These are phyloP conservation scores for Aldrovandia affinis DNA, from an alignment of 2,797 vertebrate species.

Conservation along the genomic window DNA sequence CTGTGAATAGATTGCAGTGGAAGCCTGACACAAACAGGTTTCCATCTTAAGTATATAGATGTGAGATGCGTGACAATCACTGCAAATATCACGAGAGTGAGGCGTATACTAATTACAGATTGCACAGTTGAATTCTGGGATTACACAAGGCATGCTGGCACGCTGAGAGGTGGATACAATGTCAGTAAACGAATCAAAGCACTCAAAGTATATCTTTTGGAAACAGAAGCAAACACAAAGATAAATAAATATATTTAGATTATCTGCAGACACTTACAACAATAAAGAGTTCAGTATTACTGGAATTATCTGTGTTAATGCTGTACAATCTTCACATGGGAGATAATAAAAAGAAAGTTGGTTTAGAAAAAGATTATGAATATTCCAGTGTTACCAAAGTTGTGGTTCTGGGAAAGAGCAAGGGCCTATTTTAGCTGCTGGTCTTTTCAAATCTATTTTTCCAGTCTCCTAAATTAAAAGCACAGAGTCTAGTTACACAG, in stretches of 20 bases:
- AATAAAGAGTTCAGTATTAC: not conserved
- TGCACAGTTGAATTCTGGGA: not conserved
- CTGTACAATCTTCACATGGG: not conserved
- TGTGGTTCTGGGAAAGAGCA: not conserved
- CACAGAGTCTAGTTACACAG: not conserved
- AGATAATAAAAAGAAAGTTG: not conserved
- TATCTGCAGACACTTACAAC: not conserved
- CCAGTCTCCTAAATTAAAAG: not conserved
- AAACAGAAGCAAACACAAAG: not conserved
- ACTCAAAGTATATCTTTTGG: not conserved
- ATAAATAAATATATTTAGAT: not conserved
- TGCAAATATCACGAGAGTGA: not conserved
- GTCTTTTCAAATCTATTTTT: not conserved
- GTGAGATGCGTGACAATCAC: not conserved
- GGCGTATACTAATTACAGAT: not conserved
- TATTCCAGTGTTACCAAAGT: not conserved
- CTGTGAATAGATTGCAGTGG: not conserved
- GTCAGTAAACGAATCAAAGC: not conserved
- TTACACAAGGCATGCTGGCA: not conserved
- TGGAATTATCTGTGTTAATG: not conserved
- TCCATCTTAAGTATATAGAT: not conserved
- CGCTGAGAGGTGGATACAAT: not conserved
- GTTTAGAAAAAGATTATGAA: not conserved
- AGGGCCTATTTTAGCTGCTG: not conserved
- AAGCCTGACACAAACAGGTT: not conserved